These are phyloP conservation scores for Petromus typicus DNA, from an alignment of 2,113 vertebrate species.

Conservation along the genomic window DNA sequence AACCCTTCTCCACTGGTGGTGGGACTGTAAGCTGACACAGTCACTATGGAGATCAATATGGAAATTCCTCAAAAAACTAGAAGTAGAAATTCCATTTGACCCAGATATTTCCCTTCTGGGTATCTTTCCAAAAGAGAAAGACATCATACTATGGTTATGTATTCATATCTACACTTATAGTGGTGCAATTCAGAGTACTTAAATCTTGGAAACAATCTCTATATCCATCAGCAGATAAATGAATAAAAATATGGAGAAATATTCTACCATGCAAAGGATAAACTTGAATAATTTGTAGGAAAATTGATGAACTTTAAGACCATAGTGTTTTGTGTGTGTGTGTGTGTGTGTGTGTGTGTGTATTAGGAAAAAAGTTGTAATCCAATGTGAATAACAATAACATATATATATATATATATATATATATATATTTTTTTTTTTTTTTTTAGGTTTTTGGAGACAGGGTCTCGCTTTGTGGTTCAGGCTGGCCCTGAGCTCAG, in stretches of 20 bases:
- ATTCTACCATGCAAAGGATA: background rate
- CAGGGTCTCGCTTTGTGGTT: no score
- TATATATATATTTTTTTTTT: no score
- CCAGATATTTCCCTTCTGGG: background rate
- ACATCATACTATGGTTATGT: background rate
- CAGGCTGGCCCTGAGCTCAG: no score
- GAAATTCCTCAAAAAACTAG: background rate
- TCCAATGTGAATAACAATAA: no score
- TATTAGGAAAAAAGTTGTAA: no score
- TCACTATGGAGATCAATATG: background rate
- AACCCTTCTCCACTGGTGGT: background rate
- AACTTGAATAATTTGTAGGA: background rate
- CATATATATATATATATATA: no score
- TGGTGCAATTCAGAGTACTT: background rate
- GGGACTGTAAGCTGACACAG: background rate
- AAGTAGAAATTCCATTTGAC: background rate
- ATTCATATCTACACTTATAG: background rate
- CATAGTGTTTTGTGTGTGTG: no score
- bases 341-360: no score
- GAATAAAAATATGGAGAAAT: background rate
- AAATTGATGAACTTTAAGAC: background rate
- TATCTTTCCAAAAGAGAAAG: background rate
- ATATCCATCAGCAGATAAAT: background rate
- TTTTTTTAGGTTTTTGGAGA: no score
- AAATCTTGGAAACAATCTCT: background rate